Evolutionary conservation across 2,113 vertebrate genomes (phyloP).

Genomic region (Carassius carassius): DNA sequence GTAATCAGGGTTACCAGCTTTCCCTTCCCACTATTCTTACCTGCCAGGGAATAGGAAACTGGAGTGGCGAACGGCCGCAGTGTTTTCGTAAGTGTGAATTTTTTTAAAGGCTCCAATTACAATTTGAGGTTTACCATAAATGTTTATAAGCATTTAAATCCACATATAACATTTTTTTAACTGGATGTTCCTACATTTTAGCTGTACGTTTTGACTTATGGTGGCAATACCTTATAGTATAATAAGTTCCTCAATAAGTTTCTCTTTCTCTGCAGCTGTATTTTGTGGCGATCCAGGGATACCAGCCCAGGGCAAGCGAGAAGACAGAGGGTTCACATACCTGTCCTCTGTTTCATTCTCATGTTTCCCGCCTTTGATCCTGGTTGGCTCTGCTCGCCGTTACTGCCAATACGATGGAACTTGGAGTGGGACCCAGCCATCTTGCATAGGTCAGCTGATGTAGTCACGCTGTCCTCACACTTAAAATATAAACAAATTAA

Average conservation of each 20-base stretch:
- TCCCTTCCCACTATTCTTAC: constrained; percentile 91
- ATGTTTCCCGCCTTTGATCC: constrained; percentile 84
- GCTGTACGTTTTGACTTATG: neutral
- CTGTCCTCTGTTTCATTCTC: constrained; percentile 93
- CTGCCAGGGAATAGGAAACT: constrained; percentile 91
- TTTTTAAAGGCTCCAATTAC: neutral
- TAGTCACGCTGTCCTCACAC: neutral
- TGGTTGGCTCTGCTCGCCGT: constrained; percentile 89
- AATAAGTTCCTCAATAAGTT: neutral
- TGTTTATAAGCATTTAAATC: neutral
- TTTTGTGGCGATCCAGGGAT: constrained; percentile 95
- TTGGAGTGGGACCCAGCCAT: constrained; percentile 96
- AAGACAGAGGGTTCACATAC: constrained; percentile 94
- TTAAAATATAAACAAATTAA: neutral
- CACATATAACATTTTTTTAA: neutral
- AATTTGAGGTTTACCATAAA: neutral
- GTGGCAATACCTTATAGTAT: neutral
- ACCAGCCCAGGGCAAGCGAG: constrained; percentile 85
- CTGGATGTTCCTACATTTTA: neutral
- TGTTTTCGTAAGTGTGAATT: constrained; percentile 89
- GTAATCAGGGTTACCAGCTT: constrained; percentile 95
- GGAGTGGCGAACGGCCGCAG: constrained; percentile 93
- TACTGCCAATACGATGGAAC: constrained; percentile 95
- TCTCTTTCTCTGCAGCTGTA: constrained; percentile 79
- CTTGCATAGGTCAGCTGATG: constrained; percentile 88